Base-by-base conservation (phyloP, 2,888 invertebrate species). In the Scelioninae gen. 2 region DNA sequence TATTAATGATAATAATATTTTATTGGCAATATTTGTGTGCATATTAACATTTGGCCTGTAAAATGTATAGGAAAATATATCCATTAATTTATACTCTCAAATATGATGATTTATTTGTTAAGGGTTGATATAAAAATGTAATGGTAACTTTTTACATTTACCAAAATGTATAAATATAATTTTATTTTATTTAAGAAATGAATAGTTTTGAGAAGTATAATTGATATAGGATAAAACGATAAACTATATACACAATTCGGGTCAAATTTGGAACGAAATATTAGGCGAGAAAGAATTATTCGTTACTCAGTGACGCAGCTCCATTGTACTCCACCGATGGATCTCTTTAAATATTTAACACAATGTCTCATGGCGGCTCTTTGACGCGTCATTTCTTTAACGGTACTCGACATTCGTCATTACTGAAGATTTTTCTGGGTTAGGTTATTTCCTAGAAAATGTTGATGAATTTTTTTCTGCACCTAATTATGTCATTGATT, bases 291-390 rank as follows among this genome's bases (percentile, higher is more conserved):
- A 75, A 72, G 53, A 60, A 63, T 60, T 69, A 72, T 68, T 72
- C 60, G 68, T 75, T 65, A 65, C 74, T 75, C 55, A 74, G 74
- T 71, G 77, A 68, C 74, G 74, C 60, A 61, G 72, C 52, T 79
- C 80, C 81, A 84, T 84, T 85, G 84, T 84, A 65, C 76, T 81
- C 76, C 77, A 68, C 72, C 73, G 71, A 65, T 57, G 77, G 72
- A 79, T 79, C 79, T 82, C 77, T 82, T 84, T 84, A 83, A 84
- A 85, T 85, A 85, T 85, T 85, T 81, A 85, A 83, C 84, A 81
- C 67, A 35, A 58, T 48, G 81, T 79, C 77, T 79, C 78, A 74
- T 76, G n/a, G 77, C 78, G 69, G 55, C 76, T 64, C 74, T 70
- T 63, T 71, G 69, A 58, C 68, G 68, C 64, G 52, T 65, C 73